Percentiles rank a stretch among this genome's conserved stretches.
phyloP scores from a whole-genome alignment of 2,113 vertebrate genomes.

The Caracal caracal region DNA sequence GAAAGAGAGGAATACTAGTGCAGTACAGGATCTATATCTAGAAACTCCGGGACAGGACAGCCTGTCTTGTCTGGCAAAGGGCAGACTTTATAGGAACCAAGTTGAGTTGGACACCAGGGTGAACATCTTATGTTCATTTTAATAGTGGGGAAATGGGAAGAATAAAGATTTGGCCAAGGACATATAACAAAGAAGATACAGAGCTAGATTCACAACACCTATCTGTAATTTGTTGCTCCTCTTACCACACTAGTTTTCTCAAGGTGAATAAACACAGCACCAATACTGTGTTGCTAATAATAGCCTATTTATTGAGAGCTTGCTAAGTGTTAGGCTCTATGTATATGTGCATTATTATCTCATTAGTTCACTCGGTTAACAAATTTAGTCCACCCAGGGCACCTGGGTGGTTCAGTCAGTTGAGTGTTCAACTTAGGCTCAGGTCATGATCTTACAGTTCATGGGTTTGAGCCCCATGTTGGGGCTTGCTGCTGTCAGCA shows the following conservation, averaged over 20 bases:
- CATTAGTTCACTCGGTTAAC: background rate
- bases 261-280: background rate
- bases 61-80: background rate
- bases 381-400: background rate
- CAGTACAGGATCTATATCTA: background rate
- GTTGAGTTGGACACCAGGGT: background rate
- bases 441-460: no score
- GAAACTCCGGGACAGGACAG: background rate
- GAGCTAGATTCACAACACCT: background rate
- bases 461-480: no score
- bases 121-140: background rate
- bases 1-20: background rate
- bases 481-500: no score
- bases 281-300: background rate
- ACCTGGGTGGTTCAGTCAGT: no score
- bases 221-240: slow-evolving; percentile 33
- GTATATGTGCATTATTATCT: background rate
- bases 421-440: no score
- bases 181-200: background rate
- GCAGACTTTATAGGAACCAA: background rate
- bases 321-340: slow-evolving; percentile 11
- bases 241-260: background rate
- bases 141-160: slow-evolving; percentile 21
- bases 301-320: slow-evolving; percentile 6
- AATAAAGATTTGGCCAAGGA: slow-evolving; percentile 7